phyloP scores from a whole-genome alignment of 1,140 invertebrate species.

The Anadara kagoshimensis region DNA sequence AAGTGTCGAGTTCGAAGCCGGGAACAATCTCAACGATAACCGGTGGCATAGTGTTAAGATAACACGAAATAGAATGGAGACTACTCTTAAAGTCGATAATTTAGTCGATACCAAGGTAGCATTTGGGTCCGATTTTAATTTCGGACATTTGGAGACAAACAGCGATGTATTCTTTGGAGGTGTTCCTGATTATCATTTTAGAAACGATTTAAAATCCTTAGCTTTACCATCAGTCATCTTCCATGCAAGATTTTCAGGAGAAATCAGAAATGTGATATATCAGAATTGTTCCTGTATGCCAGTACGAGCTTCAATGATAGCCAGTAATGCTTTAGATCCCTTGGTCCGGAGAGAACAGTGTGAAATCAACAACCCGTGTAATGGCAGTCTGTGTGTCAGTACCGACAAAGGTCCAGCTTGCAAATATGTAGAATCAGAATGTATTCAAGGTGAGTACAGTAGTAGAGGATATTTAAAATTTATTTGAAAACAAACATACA shows the following conservation, averaged over 20 bases:
- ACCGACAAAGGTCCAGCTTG: slow-evolving; percentile 51
- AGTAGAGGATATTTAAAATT: no score
- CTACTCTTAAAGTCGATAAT: slow-evolving; percentile 59
- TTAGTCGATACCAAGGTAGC: slow-evolving; percentile 47
- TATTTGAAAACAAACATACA: no score
- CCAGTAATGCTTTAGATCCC: slow-evolving; percentile 36
- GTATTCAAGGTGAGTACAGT: slow-evolving; percentile 54
- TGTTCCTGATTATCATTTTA: slow-evolving; percentile 41
- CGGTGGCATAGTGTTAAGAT: slow-evolving; percentile 65
- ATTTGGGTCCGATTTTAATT: slow-evolving; percentile 60
- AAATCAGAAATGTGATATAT: slow-evolving; percentile 68
- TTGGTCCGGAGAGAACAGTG: slow-evolving; percentile 53
- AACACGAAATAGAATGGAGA: slow-evolving; percentile 63
- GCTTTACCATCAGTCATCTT: slow-evolving; percentile 53
- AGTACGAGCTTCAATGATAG: slow-evolving; percentile 52
- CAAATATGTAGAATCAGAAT: slow-evolving; percentile 43
- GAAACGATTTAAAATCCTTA: slow-evolving; percentile 36
- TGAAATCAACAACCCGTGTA: slow-evolving; percentile 59
- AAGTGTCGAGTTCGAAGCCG: slow-evolving; percentile 50
- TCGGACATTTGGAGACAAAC: slow-evolving; percentile 48
- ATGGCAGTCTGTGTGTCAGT: slow-evolving; percentile 59
- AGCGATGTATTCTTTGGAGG: slow-evolving; percentile 66
- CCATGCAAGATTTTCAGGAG: slow-evolving; percentile 44
- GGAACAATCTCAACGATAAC: slow-evolving; percentile 56
- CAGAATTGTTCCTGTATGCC: slow-evolving; percentile 67